These are phyloP conservation scores for Tauraco hartlaubi DNA, from an alignment of 2,797 vertebrate species.

Conservation along the genomic window DNA sequence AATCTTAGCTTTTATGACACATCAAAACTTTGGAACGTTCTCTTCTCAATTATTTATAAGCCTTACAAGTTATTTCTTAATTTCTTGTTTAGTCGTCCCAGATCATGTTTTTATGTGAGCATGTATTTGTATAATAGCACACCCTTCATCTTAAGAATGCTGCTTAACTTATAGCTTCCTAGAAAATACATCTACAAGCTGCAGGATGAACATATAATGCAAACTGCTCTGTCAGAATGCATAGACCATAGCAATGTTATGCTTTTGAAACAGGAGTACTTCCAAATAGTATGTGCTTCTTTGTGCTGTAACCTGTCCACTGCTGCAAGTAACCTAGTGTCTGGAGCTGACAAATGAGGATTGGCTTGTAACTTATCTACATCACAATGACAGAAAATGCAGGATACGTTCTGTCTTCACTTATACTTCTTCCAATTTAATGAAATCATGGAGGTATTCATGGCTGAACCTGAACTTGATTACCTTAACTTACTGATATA, in stretches of 20 bases:
- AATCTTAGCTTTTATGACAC: constrained; percentile 60
- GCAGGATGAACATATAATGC: background rate
- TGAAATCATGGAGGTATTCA: background rate
- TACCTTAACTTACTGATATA: background rate
- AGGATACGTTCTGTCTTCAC: background rate
- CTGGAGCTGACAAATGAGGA: background rate
- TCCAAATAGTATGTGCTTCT: background rate
- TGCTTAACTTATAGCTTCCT: background rate
- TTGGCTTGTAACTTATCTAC: background rate
- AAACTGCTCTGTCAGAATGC: background rate
- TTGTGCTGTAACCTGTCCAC: background rate
- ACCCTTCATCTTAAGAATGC: background rate
- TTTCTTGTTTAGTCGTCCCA: constrained; percentile 7
- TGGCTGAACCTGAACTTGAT: background rate
- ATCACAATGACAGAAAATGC: background rate
- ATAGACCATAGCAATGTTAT: background rate
- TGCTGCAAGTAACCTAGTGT: background rate
- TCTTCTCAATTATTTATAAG: constrained; percentile 72
- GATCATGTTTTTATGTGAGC: background rate
- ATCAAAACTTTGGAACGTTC: constrained; percentile 53
- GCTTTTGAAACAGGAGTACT: background rate
- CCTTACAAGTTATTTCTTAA: constrained; percentile 49
- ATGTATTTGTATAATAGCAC: background rate
- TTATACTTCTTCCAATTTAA: background rate
- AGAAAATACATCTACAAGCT: rapidly evolving